A percentile compares a stretch with the other conserved stretches of the same genome.
phyloP scores from a whole-genome alignment of 2,797 vertebrate species.

The Pachyuromys duprasi region DNA sequence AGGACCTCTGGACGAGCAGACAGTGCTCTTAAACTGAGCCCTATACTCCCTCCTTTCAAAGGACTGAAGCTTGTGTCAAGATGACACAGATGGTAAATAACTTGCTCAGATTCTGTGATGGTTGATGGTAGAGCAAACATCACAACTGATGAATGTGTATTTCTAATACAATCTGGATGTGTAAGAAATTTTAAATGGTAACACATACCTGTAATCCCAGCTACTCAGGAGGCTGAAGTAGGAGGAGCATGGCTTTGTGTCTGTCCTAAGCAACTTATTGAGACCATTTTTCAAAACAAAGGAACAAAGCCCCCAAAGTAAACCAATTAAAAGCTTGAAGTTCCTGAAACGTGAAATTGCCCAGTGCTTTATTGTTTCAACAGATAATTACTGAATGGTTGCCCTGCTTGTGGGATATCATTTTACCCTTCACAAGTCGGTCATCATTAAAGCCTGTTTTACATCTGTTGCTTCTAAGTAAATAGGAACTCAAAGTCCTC shows the following conservation, averaged over 20 bases:
- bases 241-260: background rate
- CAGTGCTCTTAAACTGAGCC: too few species aligned
- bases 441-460: constrained; percentile 31
- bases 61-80: background rate
- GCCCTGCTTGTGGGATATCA: background rate
- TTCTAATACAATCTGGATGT: constrained; percentile 8
- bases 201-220: background rate
- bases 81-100: background rate
- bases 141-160: background rate
- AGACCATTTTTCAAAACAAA: background rate
- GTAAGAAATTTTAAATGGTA: constrained; percentile 19
- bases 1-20: too few species aligned
- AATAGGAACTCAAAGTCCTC: background rate
- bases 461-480: constrained; percentile 18
- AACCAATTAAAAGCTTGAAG: background rate
- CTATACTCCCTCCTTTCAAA: background rate
- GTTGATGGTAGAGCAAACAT: background rate
- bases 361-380: background rate
- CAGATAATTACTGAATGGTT: background rate
- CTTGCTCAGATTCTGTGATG: background rate
- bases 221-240: background rate
- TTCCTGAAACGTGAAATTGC: constrained; percentile 7
- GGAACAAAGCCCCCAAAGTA: background rate
- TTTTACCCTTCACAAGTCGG: constrained; percentile 16
- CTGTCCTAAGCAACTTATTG: background rate